phyloP scores from a whole-genome alignment of 2,113 vertebrate species.

The Seriola dumerili region DNA sequence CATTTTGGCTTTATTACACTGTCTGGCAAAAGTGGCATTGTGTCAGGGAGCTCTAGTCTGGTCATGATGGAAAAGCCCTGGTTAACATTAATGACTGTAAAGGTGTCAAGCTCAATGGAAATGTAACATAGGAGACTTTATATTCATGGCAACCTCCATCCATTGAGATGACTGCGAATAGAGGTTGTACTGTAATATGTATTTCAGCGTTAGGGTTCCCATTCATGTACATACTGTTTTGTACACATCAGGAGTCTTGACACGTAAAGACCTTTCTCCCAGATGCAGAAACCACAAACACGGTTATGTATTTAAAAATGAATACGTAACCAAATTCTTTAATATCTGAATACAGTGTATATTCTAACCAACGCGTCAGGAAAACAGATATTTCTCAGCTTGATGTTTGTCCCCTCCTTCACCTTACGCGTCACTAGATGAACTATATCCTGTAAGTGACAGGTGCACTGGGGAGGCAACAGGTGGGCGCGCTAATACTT shows the following conservation, averaged over 20 bases:
- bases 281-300: slow-evolving; percentile 1
- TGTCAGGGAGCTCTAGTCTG: not conserved
- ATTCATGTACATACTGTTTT: not conserved
- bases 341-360: not conserved
- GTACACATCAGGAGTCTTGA: not conserved
- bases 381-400: not conserved
- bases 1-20: slow-evolving; percentile 32
- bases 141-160: not conserved
- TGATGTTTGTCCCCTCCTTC: slow-evolving; percentile 9
- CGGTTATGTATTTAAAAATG: not conserved
- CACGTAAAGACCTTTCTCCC: not conserved
- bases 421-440: slow-evolving; percentile 29
- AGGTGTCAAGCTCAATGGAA: not conserved
- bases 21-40: slow-evolving; percentile 29
- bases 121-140: slow-evolving; percentile 1
- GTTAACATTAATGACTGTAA: not conserved
- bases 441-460: slow-evolving; percentile 14
- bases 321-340: not conserved
- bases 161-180: not conserved
- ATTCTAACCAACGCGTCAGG: not conserved
- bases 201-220: not conserved
- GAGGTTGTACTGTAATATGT: not conserved
- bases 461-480: slow-evolving; percentile 36
- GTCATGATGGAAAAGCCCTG: not conserved
- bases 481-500: slow-evolving; percentile 61